Base-by-base conservation (phyloP, 2,113 vertebrate species). In the Eulemur macaco region DNA sequence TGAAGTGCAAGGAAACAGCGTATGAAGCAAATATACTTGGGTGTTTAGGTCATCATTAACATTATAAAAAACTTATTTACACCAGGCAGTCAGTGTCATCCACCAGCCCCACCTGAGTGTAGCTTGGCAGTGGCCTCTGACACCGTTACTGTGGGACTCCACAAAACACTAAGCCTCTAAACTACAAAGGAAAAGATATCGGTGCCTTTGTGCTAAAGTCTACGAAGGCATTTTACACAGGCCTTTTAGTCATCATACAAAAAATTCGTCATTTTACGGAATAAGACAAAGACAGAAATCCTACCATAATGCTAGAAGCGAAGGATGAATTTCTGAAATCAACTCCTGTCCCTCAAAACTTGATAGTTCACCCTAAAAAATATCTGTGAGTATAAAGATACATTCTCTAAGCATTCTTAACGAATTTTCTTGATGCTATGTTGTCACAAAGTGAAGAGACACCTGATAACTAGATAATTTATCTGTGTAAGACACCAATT, bases 11-110 rank as follows among this genome's bases (percentile, higher is more conserved):
- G 80, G 90, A 58, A 85, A 86, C 0, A 85, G 87, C 97, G 97
- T 60, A 68, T 12, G 86, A 81, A 82, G 63, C 52, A 98, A 97
- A 98, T 94, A 96, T 89, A 95, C 50, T 87, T 87, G 97, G 94
- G 95, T 96, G 78, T 97, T 91, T 96, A 96, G 98, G 97, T 94
- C 97, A 97, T 97, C 96, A 96, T 64, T 92, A 93, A 95, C 97
- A 97, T 31, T 6, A 97, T 93, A 88, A 96, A 97, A 98, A 96
- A 37, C 76, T 86, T 95, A 94, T 97, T 97, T 97, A 97, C 93
- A 97, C 64, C 93, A 39, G 66, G 10, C 4, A 2, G 45, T 50
- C 80, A 54, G 47, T 5, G 4, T n/a, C 47, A 5, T 0, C 60
- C 71, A 54, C 13, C 7, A 10, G 58, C 25, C 27, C 64, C 80